Evolutionary conservation across 2,113 vertebrate genomes (phyloP).

Genomic region (Arenaria interpres): DNA sequence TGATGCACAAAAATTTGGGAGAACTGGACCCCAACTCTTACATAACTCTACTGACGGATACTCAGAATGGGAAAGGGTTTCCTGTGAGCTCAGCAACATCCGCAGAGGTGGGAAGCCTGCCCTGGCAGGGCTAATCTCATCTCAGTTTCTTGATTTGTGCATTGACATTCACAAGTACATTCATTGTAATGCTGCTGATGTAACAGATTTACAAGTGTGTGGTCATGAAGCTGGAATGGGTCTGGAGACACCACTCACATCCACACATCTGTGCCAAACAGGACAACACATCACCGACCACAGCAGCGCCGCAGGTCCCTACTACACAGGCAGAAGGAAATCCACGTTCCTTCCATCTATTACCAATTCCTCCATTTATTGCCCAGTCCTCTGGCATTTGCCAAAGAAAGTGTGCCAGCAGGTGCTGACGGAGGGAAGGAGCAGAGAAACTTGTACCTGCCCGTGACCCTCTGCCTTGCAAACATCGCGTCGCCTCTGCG

Average conservation of each 20-base stretch:
- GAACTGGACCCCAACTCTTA: neutral
- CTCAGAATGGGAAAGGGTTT: neutral
- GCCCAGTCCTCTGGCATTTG: neutral
- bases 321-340: neutral
- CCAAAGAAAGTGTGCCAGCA: neutral
- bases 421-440: neutral
- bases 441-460: neutral
- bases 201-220: neutral
- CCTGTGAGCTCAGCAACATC: neutral
- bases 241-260: neutral
- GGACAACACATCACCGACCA: accelerated
- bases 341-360: neutral
- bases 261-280: neutral
- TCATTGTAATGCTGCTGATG: neutral
- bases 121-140: neutral
- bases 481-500: accelerated
- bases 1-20: neutral
- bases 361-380: neutral
- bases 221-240: neutral
- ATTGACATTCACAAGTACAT: neutral
- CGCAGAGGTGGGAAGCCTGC: neutral
- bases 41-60: neutral
- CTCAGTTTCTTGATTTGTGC: neutral
- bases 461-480: neutral
- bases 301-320: neutral